Evolutionary conservation across 2,888 invertebrate genomes (phyloP).

Genomic region (Ashinkailepas kermadecensis): DNA sequence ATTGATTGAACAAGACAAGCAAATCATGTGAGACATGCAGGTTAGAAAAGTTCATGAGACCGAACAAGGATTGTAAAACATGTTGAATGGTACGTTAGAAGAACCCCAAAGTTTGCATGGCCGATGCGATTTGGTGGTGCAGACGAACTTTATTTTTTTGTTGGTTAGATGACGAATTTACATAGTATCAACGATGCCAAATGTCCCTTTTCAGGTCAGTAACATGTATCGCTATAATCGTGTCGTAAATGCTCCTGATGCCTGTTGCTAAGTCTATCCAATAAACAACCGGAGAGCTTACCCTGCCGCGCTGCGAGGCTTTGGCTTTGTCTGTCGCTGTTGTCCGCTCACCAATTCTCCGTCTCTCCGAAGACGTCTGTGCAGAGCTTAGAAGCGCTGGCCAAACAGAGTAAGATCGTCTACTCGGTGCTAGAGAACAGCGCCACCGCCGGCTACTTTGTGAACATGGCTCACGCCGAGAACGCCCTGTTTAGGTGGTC

Average conservation of each 20-base stretch:
- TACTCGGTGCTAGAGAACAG: conserved; percentile 74
- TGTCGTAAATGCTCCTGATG: background rate
- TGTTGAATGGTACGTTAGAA: no score
- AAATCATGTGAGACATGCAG: no score
- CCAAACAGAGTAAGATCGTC: conserved; percentile 77
- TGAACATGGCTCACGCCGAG: conserved; percentile 85
- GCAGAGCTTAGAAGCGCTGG: conserved; percentile 75
- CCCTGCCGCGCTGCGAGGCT: background rate
- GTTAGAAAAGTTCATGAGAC: no score
- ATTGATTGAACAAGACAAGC: no score
- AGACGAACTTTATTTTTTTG: no score
- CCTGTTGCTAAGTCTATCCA: background rate
- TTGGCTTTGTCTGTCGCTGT: background rate
- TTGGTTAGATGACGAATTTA: no score
- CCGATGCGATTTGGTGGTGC: no score
- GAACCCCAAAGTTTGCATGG: no score
- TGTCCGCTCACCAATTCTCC: background rate
- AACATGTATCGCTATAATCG: background rate
- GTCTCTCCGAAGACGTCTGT: conserved; percentile 59
- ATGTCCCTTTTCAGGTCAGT: no score
- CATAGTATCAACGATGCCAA: no score
- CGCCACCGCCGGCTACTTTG: conserved; percentile 69
- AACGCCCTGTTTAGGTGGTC: conserved; percentile 66
- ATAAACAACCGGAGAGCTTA: background rate
- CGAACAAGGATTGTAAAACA: no score